phyloP scores from a whole-genome alignment of 2,113 vertebrate genomes.

The Hemiprocne comata region DNA sequence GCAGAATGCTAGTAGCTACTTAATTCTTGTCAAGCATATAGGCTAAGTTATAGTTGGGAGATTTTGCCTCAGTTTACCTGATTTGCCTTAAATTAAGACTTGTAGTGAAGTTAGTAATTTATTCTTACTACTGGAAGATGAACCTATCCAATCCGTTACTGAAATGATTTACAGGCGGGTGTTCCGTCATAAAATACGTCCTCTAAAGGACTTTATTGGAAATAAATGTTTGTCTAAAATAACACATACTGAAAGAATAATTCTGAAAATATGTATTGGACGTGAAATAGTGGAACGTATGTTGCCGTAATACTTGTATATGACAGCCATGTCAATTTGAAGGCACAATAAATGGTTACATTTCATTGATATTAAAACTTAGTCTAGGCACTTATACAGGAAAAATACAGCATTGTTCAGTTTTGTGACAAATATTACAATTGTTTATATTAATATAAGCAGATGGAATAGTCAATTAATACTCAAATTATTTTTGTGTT shows the following conservation, averaged over 20 bases:
- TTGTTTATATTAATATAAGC: constrained; percentile 14
- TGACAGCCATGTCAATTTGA: not conserved
- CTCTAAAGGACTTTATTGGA: not conserved
- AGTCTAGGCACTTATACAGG: not conserved
- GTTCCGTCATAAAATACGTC: not conserved
- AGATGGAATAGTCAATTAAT: constrained; percentile 70
- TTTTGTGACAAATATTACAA: not conserved
- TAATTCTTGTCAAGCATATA: not conserved
- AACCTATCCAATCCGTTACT: not conserved
- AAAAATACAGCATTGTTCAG: not conserved
- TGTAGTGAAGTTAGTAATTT: not conserved
- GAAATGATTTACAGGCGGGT: not conserved
- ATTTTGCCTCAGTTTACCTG: not conserved
- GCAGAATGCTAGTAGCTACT: not conserved
- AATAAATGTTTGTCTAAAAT: not conserved
- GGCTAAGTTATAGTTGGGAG: not conserved
- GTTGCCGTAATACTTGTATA: not conserved
- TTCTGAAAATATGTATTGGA: not conserved
- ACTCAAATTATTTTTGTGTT: constrained; percentile 78
- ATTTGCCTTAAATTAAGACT: not conserved
- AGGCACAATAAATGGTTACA: not conserved
- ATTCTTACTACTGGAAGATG: not conserved
- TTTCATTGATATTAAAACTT: not conserved
- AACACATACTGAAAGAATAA: not conserved
- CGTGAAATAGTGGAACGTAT: not conserved